Conservation (phyloP, 2,888 invertebrate species). For the Meteorus colon region DNA sequence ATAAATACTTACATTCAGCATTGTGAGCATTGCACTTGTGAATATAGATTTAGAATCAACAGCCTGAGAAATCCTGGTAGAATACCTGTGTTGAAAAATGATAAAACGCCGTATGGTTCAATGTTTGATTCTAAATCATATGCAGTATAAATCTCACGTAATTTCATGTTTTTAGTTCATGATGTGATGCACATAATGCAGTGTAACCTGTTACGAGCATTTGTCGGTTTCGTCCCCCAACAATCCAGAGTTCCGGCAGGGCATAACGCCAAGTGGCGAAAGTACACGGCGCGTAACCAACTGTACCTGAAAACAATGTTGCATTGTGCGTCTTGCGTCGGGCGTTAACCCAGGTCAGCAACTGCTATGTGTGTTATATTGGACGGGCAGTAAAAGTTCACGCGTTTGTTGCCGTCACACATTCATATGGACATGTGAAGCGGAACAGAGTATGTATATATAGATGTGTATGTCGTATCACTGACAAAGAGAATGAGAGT, state of each 20-base stretch:
- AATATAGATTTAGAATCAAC: too few relatives aligned
- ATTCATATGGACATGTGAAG: not conserved
- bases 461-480: not conserved
- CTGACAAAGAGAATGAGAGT: conserved; percentile 25
- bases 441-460: not conserved
- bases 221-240: conserved; percentile 22
- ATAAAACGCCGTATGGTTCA: too few relatives aligned
- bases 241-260: conserved; percentile 29
- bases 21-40: too few relatives aligned
- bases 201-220: conserved; percentile 35
- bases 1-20: not conserved
- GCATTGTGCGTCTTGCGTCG: conserved; percentile 60
- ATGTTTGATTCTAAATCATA: not conserved
- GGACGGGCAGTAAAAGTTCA: conserved; percentile 46
- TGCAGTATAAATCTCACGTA: conserved; percentile 16
- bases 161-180: not conserved
- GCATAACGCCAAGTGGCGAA: conserved; percentile 51
- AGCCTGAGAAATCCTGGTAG: too few relatives aligned
- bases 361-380: conserved; percentile 50
- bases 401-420: conserved; percentile 17
- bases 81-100: too few relatives aligned
- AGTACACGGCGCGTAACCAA: conserved; percentile 55
- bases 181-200: conserved; percentile 11
- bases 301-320: conserved; percentile 60
- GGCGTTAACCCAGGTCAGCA: conserved; percentile 69